These are phyloP conservation scores for Cyphomyrus discorhynchus DNA, from an alignment of 2,113 vertebrate genomes.

Conservation along the genomic window DNA sequence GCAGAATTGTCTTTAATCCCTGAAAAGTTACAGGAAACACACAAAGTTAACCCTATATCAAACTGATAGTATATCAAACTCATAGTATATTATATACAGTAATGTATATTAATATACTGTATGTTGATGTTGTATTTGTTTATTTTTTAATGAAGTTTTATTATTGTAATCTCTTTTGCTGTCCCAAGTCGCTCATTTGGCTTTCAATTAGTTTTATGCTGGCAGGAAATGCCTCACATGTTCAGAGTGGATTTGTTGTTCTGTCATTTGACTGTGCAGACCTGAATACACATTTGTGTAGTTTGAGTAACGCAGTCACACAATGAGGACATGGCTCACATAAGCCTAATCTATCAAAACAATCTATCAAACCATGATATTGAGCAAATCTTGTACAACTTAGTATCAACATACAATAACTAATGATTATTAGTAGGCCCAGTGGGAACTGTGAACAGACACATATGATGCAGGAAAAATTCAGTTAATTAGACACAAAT, in stretches of 20 bases:
- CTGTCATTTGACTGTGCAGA: not conserved
- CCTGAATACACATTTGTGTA: not conserved
- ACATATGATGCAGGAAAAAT: not conserved
- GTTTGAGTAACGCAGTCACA: not conserved
- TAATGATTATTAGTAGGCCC: not conserved
- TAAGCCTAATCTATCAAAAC: not conserved
- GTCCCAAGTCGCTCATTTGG: not conserved
- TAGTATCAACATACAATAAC: not conserved
- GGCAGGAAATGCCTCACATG: not conserved
- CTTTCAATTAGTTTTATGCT: not conserved
- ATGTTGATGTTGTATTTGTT: not conserved
- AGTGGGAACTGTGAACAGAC: not conserved
- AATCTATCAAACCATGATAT: not conserved
- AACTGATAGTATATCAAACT: not conserved
- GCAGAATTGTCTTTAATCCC: not conserved
- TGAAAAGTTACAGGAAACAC: slow-evolving; percentile 8
- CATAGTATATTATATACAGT: not conserved
- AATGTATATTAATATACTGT: not conserved
- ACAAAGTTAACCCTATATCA: slow-evolving; percentile 6
- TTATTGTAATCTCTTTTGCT: not conserved
- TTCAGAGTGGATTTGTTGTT: not conserved
- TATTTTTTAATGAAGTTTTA: not conserved
- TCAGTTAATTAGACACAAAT: not conserved
- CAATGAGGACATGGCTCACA: not conserved
- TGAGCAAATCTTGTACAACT: not conserved